These are phyloP conservation scores for Thera britannica DNA, from an alignment of 2,888 invertebrate genomes.

Conservation along the genomic window DNA sequence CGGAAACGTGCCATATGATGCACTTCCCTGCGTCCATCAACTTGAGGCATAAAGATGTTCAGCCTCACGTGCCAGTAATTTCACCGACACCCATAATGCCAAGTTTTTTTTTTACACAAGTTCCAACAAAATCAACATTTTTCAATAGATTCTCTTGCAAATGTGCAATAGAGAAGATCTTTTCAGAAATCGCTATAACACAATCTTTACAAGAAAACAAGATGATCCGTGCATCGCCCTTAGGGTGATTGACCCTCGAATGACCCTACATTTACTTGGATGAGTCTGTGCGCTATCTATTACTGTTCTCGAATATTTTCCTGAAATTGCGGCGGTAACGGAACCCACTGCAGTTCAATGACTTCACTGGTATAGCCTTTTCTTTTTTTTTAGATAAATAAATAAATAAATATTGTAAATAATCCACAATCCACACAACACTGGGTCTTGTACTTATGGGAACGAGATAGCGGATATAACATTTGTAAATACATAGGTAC, in stretches of 20 bases:
- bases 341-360: constrained; percentile 20
- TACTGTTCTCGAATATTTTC: constrained; percentile 31
- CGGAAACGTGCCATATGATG: no score
- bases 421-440: no score
- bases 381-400: neutral
- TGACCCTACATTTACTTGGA: constrained; percentile 58
- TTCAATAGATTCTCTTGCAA: neutral
- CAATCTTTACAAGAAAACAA: constrained; percentile 54
- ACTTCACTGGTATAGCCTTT: constrained; percentile 4
- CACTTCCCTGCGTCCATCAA: no score
- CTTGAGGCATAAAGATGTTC: no score
- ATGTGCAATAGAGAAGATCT: constrained; percentile 36
- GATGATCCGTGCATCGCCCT: constrained; percentile 58
- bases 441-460: no score
- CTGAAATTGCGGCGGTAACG: constrained; percentile 32
- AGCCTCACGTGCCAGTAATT: no score
- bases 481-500: no score
- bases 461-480: no score
- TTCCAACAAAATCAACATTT: no score
- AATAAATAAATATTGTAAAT: no score
- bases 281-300: constrained; percentile 45
- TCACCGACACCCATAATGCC: no score
- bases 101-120: no score
- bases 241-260: constrained; percentile 64
- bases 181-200: constrained; percentile 40